Percentiles rank a stretch among this genome's conserved stretches.
Conservation (phyloP, 1,140 invertebrate species). For the Drosophila repleta region DNA sequence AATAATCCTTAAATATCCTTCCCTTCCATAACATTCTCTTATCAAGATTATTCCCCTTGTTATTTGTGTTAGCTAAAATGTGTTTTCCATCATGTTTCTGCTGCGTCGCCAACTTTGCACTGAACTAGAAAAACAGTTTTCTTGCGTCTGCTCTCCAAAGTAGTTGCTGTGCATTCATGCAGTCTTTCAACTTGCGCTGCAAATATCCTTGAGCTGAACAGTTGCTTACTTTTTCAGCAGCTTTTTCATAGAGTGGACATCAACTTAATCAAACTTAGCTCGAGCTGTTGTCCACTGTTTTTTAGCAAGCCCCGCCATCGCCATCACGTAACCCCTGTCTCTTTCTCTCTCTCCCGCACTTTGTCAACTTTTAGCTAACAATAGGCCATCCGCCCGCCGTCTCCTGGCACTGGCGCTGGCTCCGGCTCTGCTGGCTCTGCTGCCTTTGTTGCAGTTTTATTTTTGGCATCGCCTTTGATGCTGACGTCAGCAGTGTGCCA, state of each 20-base stretch:
- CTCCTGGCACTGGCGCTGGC: not conserved
- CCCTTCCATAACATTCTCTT: too few species aligned
- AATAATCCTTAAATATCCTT: too few species aligned
- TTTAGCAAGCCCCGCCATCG: not conserved
- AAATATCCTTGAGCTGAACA: slow-evolving; percentile 10
- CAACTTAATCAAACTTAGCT: slow-evolving; percentile 52
- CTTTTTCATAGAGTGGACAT: slow-evolving; percentile 30
- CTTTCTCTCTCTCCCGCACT: not conserved
- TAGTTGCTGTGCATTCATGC: not conserved
- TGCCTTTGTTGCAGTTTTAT: slow-evolving; percentile 54
- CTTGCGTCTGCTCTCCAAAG: not conserved
- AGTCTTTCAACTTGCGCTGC: not conserved
- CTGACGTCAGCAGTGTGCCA: slow-evolving; percentile 62
- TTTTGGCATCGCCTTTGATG: slow-evolving; percentile 39
- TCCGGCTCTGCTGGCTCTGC: not conserved
- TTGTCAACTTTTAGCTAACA: slow-evolving; percentile 28
- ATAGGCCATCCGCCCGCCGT: slow-evolving; percentile 20
- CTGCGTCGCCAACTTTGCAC: too few species aligned
- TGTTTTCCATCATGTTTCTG: too few species aligned
- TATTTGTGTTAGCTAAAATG: too few species aligned
- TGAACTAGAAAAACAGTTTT: not conserved
- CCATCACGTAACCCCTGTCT: not conserved
- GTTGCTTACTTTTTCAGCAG: slow-evolving; percentile 17
- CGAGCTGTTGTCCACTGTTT: slow-evolving; percentile 27
- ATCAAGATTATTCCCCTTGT: too few species aligned